phyloP scores from a whole-genome alignment of 2,797 vertebrate genomes.

The Pangasius krempfi region DNA sequence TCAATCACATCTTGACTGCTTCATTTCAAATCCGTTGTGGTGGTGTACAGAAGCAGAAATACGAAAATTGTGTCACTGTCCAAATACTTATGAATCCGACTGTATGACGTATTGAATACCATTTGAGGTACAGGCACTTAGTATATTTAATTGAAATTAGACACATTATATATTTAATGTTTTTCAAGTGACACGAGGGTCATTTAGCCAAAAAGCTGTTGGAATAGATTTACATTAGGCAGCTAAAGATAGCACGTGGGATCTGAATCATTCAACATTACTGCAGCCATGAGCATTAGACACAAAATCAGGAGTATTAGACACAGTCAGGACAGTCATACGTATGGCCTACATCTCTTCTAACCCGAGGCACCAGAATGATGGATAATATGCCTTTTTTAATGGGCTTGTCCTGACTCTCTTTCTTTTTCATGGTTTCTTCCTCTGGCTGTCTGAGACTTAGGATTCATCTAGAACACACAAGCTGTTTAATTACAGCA shows the following conservation, averaged over 20 bases:
- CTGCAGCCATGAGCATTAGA: background rate
- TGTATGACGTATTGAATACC: background rate
- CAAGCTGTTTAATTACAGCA: slow-evolving; percentile 28
- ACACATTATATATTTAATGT: background rate
- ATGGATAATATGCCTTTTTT: slow-evolving; percentile 22
- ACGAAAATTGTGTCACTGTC: too few species aligned
- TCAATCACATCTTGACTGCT: too few species aligned
- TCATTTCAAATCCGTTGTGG: too few species aligned
- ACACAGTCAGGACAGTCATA: background rate
- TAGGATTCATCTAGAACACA: slow-evolving; percentile 4
- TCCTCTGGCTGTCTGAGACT: slow-evolving; percentile 21
- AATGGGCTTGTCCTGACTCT: slow-evolving; percentile 36
- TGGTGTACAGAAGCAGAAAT: too few species aligned
- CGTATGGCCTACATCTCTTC: slow-evolving; percentile 41
- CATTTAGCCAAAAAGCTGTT: background rate
- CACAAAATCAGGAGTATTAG: background rate
- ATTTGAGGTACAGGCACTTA: background rate
- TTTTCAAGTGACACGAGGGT: background rate
- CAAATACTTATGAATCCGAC: background rate
- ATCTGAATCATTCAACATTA: background rate
- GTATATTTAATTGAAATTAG: background rate
- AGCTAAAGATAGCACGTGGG: background rate
- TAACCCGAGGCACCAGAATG: slow-evolving; percentile 33
- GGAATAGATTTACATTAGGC: background rate
- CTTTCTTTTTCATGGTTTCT: slow-evolving; percentile 8